Conservation (phyloP, 2,888 invertebrate species). For the Baronia brevicornis region DNA sequence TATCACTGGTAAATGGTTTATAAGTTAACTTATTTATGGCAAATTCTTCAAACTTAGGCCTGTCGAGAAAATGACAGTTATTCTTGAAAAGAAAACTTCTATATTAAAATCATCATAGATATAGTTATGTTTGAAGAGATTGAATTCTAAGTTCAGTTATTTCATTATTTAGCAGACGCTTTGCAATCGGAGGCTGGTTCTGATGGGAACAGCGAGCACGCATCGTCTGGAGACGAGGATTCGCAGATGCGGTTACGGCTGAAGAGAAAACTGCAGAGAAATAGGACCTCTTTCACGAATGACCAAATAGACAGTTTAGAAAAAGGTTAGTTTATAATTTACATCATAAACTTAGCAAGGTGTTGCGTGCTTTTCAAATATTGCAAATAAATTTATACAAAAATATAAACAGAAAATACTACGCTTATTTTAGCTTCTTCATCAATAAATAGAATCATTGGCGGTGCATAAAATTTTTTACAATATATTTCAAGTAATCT, state of each 20-base stretch:
- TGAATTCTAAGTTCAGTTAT: constrained; percentile 1
- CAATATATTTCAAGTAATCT: no score
- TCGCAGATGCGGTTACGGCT: constrained; percentile 94
- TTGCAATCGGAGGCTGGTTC: constrained; percentile 80
- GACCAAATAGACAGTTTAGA: constrained; percentile 99
- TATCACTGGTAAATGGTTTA: no score
- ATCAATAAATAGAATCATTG: no score
- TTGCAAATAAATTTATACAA: no score
- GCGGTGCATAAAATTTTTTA: no score
- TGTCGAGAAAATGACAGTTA: no score
- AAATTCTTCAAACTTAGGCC: no score
- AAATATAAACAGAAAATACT: no score
- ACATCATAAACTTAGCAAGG: constrained; percentile 2
- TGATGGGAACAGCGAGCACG: constrained; percentile 93
- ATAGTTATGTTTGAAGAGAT: constrained; percentile 1
- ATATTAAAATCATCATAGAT: background rate
- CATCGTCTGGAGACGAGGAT: constrained; percentile 92
- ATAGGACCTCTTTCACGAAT: constrained; percentile 98
- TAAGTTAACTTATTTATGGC: no score
- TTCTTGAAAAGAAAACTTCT: no score
- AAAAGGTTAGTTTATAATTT: constrained; percentile 83
- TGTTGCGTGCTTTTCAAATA: no score
- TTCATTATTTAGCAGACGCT: constrained; percentile 62
- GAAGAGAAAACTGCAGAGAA: constrained; percentile 97
- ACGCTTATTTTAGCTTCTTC: no score